Percentiles rank a stretch among this genome's conserved stretches.
Evolutionary conservation across 2,797 vertebrate species (phyloP).

Genomic region (Siniperca obscura): DNA sequence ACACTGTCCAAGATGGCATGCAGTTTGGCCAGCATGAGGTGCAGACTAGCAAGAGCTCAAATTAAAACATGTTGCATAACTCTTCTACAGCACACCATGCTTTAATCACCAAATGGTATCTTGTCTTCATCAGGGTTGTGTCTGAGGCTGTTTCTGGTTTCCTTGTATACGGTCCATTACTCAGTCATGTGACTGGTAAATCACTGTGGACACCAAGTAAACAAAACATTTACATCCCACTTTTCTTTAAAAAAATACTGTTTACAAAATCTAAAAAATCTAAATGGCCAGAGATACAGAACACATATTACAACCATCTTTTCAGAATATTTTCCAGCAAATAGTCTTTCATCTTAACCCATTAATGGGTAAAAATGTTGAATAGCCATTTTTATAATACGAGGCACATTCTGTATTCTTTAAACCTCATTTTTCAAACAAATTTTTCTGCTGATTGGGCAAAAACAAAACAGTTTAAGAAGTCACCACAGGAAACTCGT

Average conservation of each 20-base stretch:
- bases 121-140: background rate
- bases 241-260: background rate
- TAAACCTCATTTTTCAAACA: background rate
- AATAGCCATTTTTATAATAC: background rate
- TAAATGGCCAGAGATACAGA: background rate
- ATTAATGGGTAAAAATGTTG: background rate
- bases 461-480: background rate
- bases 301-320: background rate
- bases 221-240: background rate
- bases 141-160: background rate
- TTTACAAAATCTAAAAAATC: too few relatives aligned
- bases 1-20: too few relatives aligned
- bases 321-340: background rate
- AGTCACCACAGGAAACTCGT: background rate
- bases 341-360: background rate
- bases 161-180: too few relatives aligned
- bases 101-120: background rate
- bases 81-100: background rate
- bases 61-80: background rate
- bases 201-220: background rate
- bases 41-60: background rate
- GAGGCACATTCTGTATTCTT: background rate
- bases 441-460: background rate
- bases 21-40: too few relatives aligned
- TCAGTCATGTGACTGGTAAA: background rate